Percentiles rank a stretch among this genome's conserved stretches.
Conservation (phyloP, 2,797 vertebrate genomes). For the Paedocypris micromegethes region DNA sequence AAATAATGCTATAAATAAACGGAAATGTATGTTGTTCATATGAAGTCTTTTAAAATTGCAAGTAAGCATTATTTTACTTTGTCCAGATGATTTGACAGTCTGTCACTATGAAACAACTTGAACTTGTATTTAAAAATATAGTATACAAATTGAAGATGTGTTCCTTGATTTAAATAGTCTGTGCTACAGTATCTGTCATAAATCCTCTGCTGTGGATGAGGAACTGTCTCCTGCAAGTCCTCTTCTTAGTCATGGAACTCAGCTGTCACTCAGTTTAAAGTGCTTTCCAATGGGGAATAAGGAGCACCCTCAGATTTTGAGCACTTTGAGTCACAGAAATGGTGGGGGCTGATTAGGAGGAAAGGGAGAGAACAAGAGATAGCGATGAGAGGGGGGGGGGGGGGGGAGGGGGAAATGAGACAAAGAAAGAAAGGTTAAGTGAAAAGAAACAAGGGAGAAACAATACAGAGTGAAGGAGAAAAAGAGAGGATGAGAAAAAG, state of each 20-base stretch:
- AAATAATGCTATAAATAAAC: too few species aligned
- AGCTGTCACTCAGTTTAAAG: conserved; percentile 50
- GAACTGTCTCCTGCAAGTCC: conserved; percentile 14
- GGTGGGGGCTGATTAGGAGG: conserved; percentile 15
- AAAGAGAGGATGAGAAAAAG: too few species aligned
- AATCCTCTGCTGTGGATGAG: conserved; percentile 29
- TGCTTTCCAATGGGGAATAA: conserved; percentile 49
- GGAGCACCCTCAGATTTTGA: conserved; percentile 41
- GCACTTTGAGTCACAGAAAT: conserved; percentile 17
- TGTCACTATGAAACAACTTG: too few species aligned
- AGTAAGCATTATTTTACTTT: too few species aligned
- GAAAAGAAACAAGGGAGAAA: too few species aligned
- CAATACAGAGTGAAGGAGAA: too few species aligned
- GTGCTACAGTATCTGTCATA: conserved; percentile 32
- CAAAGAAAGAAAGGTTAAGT: too few species aligned
- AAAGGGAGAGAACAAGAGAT: conserved; percentile 20
- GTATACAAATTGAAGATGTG: too few species aligned
- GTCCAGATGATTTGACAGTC: too few species aligned
- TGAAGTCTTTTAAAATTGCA: too few species aligned
- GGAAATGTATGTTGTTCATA: too few species aligned
- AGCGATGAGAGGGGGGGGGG: conserved; percentile 21
- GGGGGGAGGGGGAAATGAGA: conserved; percentile 16
- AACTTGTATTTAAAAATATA: too few species aligned
- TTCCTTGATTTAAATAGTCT: conserved; percentile 15
- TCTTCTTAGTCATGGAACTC: conserved; percentile 29